Percentiles rank a stretch among this genome's conserved stretches.
phyloP scores from a whole-genome alignment of 2,113 vertebrate genomes.

The Myotis brandtii region DNA sequence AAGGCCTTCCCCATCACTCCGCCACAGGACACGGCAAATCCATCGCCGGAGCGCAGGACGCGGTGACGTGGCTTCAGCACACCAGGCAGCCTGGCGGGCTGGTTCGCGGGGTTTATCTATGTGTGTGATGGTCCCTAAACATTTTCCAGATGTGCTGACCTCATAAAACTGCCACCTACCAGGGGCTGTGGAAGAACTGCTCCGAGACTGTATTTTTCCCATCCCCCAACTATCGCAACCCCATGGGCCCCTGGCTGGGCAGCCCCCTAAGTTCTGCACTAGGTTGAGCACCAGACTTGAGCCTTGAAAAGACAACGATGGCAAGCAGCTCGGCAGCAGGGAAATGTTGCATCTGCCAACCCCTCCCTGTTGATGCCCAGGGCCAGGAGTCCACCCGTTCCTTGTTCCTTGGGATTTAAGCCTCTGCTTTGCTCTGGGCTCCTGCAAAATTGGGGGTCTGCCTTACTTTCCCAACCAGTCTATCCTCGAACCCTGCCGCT shows the following conservation, averaged over 20 bases:
- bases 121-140: slow-evolving; percentile 15
- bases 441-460: background rate
- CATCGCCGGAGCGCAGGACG: background rate
- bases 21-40: slow-evolving; percentile 30
- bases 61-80: background rate
- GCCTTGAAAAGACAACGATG: background rate
- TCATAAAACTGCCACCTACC: slow-evolving; percentile 61
- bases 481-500: background rate
- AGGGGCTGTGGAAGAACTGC: slow-evolving; percentile 22
- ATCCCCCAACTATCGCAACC: background rate
- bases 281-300: background rate
- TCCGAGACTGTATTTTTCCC: background rate
- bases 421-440: background rate
- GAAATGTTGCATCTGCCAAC: background rate
- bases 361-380: background rate
- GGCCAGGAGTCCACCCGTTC: background rate
- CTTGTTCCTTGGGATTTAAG: background rate
- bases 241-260: background rate
- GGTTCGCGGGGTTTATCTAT: slow-evolving; percentile 38
- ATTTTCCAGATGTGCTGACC: slow-evolving; percentile 70
- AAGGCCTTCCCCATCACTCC: background rate
- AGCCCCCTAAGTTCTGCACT: background rate
- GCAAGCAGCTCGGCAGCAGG: background rate
- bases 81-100: slow-evolving; percentile 46
- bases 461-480: background rate